Evolutionary conservation across 2,797 vertebrate genomes (phyloP).

Genomic region (Kryptolebias ocellatus): DNA sequence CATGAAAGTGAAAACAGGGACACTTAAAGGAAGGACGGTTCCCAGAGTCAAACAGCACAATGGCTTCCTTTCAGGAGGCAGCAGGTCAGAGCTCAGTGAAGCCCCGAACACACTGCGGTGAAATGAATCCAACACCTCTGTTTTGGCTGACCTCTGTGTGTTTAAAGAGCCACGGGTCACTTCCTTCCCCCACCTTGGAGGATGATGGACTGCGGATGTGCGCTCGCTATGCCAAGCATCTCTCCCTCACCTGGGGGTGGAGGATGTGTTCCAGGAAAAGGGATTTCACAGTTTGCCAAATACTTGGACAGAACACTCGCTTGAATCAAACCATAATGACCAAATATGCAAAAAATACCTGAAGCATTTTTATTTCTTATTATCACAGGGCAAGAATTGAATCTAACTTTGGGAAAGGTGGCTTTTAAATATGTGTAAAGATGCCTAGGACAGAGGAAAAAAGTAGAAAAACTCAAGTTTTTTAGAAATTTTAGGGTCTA

Average conservation of each 20-base stretch:
- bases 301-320: conserved; percentile 23
- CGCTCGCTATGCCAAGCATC: conserved; percentile 33
- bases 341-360: not conserved
- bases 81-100: conserved; percentile 38
- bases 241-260: conserved; percentile 34
- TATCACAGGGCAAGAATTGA: not conserved
- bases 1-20: conserved; percentile 38
- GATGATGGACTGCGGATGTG: conserved; percentile 43
- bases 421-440: too few relatives aligned
- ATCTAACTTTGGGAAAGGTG: too few relatives aligned
- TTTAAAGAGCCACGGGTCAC: conserved; percentile 61
- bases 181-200: conserved; percentile 13
- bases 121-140: conserved; percentile 63
- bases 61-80: conserved; percentile 43
- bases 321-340: not conserved
- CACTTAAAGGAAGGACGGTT: conserved; percentile 7
- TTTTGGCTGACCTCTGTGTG: conserved; percentile 55
- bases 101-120: conserved; percentile 18
- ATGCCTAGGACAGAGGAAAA: too few relatives aligned
- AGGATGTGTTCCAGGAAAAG: conserved; percentile 27
- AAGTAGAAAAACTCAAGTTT: too few relatives aligned
- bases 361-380: not conserved
- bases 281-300: conserved; percentile 34
- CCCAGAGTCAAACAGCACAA: conserved; percentile 30
- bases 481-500: too few relatives aligned